Percentiles rank a stretch among this genome's conserved stretches.
These are phyloP conservation scores for Chouioia cunea DNA, from an alignment of 2,888 invertebrate genomes.

Conservation along the genomic window DNA sequence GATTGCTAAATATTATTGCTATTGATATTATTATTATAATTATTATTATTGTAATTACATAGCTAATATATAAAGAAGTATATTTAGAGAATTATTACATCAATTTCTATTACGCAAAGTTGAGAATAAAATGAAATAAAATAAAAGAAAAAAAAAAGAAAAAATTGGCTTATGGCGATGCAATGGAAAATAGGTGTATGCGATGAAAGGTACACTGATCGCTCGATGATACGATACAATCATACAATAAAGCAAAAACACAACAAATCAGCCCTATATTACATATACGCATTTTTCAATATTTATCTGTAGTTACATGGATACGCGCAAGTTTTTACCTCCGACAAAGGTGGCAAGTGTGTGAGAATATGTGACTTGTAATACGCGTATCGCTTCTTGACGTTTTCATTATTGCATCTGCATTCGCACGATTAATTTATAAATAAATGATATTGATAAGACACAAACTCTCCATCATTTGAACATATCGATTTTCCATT, in stretches of 20 bases:
- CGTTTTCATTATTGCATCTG: constrained; percentile 69
- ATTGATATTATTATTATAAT: constrained; percentile 50
- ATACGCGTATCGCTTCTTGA: constrained; percentile 68
- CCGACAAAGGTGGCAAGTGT: constrained; percentile 58
- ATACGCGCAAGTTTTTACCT: constrained; percentile 64
- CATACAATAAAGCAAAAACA: constrained; percentile 50
- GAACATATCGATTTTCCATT: constrained; percentile 36
- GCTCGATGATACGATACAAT: constrained; percentile 52
- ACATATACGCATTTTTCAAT: constrained; percentile 59
- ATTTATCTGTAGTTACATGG: constrained; percentile 61
- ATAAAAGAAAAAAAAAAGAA: constrained; percentile 42
- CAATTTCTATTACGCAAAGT: constrained; percentile 48
- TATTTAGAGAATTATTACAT: constrained; percentile 45
- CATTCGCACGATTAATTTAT: constrained; percentile 69
- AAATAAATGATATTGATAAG: constrained; percentile 64
- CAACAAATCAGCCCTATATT: constrained; percentile 63
- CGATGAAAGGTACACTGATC: constrained; percentile 37
- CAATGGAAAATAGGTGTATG: constrained; percentile 44
- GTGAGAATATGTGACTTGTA: constrained; percentile 65
- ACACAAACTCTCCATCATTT: constrained; percentile 43
- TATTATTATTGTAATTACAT: constrained; percentile 52
- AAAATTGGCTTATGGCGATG: constrained; percentile 51
- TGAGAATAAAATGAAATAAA: constrained; percentile 39
- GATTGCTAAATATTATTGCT: constrained; percentile 63
- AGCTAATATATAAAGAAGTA: constrained; percentile 47